These are phyloP conservation scores for Caenorhabditis afra DNA, from an alignment of 2,888 invertebrate species.

Conservation along the genomic window DNA sequence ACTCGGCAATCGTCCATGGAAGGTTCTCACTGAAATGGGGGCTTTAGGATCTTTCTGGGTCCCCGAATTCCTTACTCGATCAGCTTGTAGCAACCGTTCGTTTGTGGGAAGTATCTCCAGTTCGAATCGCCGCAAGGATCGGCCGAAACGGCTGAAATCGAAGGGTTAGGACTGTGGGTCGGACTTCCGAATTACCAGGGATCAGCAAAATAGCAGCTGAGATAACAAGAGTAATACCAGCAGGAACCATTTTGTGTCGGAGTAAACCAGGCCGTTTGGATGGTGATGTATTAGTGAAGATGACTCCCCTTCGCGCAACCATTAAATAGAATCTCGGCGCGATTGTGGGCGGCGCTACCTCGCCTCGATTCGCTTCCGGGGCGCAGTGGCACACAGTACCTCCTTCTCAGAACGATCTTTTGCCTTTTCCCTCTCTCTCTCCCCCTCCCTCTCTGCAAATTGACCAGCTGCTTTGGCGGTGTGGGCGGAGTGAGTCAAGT, in stretches of 20 bases:
- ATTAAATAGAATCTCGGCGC: slow-evolving; percentile 58
- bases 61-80: slow-evolving; percentile 53
- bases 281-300: slow-evolving; percentile 54
- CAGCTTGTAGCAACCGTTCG: slow-evolving; percentile 75
- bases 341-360: slow-evolving; percentile 33
- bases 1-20: slow-evolving; percentile 77
- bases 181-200: slow-evolving; percentile 20
- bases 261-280: slow-evolving; percentile 53
- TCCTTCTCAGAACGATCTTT: slow-evolving; percentile 53
- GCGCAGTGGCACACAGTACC: slow-evolving; percentile 57
- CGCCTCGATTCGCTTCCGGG: slow-evolving; percentile 58
- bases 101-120: slow-evolving; percentile 76
- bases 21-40: slow-evolving; percentile 62
- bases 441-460: slow-evolving; percentile 39
- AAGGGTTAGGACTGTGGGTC: slow-evolving; percentile 3
- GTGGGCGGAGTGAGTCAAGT: slow-evolving; percentile 34
- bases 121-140: slow-evolving; percentile 65
- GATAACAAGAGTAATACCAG: slow-evolving; percentile 32
- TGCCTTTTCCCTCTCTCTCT: slow-evolving; percentile 48
- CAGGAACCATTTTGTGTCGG: slow-evolving; percentile 31
- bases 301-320: slow-evolving; percentile 53
- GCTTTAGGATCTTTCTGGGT: slow-evolving; percentile 2
- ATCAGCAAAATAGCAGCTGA: slow-evolving; percentile 29
- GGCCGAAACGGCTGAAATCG: slow-evolving; percentile 47
- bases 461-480: slow-evolving; percentile 48